Base-by-base conservation (phyloP, 2,797 vertebrate genomes). In the Hemibagrus guttatus region DNA sequence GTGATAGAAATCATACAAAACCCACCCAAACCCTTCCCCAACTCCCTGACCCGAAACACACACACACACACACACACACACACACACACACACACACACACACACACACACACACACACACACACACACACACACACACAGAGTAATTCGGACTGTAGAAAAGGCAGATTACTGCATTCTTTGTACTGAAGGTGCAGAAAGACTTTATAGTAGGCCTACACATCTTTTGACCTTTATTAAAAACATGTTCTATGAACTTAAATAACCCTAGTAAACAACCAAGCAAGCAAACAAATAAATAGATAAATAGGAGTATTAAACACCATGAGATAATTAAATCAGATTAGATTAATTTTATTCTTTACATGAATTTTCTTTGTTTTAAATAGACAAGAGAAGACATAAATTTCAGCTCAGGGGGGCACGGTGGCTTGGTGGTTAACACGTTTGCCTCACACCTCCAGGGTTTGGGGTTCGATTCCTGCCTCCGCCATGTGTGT, bases 41-140 rank as follows among this genome's bases (percentile, higher is more conserved):
- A 46, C 5, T 9, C 46, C 46, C 46, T 46, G 46, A 6, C 8
- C 31, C 42, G 39, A 42, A 11, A 63, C 49, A 56, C 75, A 54
- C 74, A 17, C 49, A 52, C 74, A 28, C 74, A 56, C 49, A 54
- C 74, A 54, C 74, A 76, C 74, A 76, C 74, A 54, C 49, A 31
- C 74, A 31, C 49, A 76, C 74, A 75, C 72, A 54, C 72, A 75
- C 26, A 54, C 69, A 42, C 66, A 69, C 66, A 71, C 68, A 71
- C 35, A 69, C 68, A 69, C 63, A 64, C 63, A 64, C 64, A 35
- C 69, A 72, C 11, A 46, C 39, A 72, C 66, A 14, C n/a, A 6
- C 64, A 31, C 35, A 42, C 46, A 54, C 49, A 49, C 11, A 14
- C 42, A 49, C 16, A 26, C 46, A 46, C 46, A 46, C 46, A 35